A percentile compares a stretch with the other conserved stretches of the same genome.
phyloP scores from a whole-genome alignment of 1,140 invertebrate species.

The Panagrolaimus sp. region DNA sequence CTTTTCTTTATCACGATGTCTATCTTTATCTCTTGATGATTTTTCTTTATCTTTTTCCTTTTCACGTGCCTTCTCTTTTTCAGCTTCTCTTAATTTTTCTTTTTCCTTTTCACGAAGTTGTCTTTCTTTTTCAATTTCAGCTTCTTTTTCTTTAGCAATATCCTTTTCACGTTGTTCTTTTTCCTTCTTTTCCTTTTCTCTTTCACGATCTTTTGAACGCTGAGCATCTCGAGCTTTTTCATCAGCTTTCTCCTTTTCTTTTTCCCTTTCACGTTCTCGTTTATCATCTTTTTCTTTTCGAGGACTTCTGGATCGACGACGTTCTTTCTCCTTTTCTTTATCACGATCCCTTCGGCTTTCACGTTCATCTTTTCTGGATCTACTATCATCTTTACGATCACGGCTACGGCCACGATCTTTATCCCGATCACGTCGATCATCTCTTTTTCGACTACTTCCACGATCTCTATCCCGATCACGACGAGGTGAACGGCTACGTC shows the following conservation, averaged over 20 bases:
- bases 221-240: background rate
- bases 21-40: no score
- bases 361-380: constrained; percentile 19
- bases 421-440: constrained; percentile 18
- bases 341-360: constrained; percentile 13
- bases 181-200: background rate
- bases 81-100: no score
- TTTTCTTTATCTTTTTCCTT: no score
- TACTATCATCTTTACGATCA: constrained; percentile 16
- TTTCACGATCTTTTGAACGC: background rate
- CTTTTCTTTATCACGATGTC: no score
- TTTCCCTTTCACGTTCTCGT: constrained; percentile 18
- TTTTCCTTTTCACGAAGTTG: no score
- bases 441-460: constrained; percentile 16
- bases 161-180: no score
- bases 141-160: no score
- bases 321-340: constrained; percentile 19
- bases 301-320: constrained; percentile 14
- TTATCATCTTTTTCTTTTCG: constrained; percentile 8
- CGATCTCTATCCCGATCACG: constrained; percentile 7
- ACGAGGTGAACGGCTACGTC: background rate
- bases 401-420: constrained; percentile 10
- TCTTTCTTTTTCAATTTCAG: no score
- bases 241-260: no score
- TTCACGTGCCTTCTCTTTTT: no score